A percentile compares a stretch with the other conserved stretches of the same genome.
Evolutionary conservation across 2,888 invertebrate species (phyloP).

Genomic region (Drosophila paramelanica): DNA sequence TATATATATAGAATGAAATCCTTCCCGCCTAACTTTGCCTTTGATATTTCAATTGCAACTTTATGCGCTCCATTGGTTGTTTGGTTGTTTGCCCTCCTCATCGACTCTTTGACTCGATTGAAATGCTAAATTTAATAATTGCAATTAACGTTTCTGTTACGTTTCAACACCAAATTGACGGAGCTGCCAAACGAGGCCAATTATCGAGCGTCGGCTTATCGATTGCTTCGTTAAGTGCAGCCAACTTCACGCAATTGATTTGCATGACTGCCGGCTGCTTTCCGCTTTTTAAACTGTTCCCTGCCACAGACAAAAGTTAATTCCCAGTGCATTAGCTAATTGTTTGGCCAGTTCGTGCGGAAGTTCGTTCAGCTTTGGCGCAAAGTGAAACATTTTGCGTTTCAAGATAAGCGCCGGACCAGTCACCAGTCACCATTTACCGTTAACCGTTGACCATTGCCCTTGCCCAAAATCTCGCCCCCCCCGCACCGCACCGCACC

Average conservation of each 20-base stretch:
- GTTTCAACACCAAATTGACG: constrained; percentile 14
- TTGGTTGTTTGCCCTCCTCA: too few relatives aligned
- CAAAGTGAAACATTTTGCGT: constrained; percentile 68
- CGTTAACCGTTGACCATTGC: constrained; percentile 1
- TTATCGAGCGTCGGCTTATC: constrained; percentile 21
- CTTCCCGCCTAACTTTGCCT: background rate
- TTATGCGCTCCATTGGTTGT: constrained; percentile 30
- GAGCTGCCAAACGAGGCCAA: constrained; percentile 25
- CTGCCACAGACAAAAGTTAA: constrained; percentile 25
- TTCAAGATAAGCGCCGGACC: constrained; percentile 47
- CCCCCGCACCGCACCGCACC: background rate
- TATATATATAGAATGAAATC: constrained; percentile 1
- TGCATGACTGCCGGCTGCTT: constrained; percentile 37
- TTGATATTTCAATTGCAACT: constrained; percentile 22
- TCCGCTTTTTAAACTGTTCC: constrained; percentile 35
- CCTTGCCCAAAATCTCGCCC: background rate
- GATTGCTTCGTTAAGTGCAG: constrained; percentile 12
- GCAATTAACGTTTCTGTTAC: background rate
- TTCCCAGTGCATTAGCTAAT: constrained; percentile 59
- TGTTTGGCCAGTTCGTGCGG: constrained; percentile 58
- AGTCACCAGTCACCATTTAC: constrained; percentile 32
- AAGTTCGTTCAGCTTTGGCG: constrained; percentile 50
- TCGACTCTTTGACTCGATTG: background rate
- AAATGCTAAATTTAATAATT: constrained; percentile 3
- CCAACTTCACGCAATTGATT: constrained; percentile 34